A percentile compares a stretch with the other conserved stretches of the same genome.
Conservation (phyloP, 2,797 vertebrate species). For the Hemibagrus guttatus region DNA sequence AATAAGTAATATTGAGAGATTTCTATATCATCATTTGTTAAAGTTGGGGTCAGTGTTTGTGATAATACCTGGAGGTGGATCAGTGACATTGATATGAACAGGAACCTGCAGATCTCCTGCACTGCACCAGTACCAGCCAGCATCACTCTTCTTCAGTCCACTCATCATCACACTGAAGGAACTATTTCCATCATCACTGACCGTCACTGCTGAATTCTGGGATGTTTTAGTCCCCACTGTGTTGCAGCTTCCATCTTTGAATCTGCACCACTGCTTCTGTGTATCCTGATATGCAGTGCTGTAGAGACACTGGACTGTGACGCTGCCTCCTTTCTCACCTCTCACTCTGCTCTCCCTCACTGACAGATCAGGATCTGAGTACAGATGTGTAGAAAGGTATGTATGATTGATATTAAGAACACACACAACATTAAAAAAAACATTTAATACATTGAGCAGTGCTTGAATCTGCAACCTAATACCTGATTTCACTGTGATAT, state of each 20-base stretch:
- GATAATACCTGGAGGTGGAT: not conserved
- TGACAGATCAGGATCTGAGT: constrained; percentile 38
- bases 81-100: constrained; percentile 1
- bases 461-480: not conserved
- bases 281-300: constrained; percentile 43
- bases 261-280: constrained; percentile 13
- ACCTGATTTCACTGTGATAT: constrained; percentile 33
- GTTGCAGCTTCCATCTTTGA: constrained; percentile 20
- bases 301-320: constrained; percentile 59
- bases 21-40: not conserved
- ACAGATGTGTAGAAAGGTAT: not conserved
- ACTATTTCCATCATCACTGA: constrained; percentile 43
- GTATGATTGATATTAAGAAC: not conserved
- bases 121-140: too few species aligned
- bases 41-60: not conserved
- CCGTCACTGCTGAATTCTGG: constrained; percentile 33
- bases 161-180: constrained; percentile 42
- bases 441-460: not conserved
- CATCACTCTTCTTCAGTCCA: not conserved
- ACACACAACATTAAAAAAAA: not conserved
- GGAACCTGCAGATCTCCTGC: not conserved
- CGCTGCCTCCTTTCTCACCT: constrained; percentile 30
- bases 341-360: constrained; percentile 37
- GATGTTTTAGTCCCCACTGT: constrained; percentile 16
- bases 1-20: not conserved